Evolutionary conservation across 2,113 vertebrate genomes (phyloP).

Genomic region (Esox niger): DNA sequence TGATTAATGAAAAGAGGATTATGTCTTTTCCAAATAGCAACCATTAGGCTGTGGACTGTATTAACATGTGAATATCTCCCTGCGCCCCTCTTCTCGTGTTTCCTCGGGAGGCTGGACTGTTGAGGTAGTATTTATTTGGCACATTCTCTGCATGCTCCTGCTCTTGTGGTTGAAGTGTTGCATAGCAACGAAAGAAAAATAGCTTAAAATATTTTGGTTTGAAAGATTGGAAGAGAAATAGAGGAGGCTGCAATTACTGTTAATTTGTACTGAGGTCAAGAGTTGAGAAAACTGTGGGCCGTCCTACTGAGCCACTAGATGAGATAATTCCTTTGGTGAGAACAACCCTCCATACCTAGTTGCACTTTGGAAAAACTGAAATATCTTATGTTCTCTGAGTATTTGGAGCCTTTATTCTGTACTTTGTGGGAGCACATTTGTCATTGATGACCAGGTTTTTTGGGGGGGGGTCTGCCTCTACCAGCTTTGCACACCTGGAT

Average conservation of each 20-base stretch:
- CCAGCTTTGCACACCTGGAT: no score
- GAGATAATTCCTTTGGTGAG: no score
- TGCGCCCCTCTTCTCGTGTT: conserved; percentile 52
- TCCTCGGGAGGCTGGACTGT: conserved; percentile 49
- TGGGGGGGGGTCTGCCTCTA: no score
- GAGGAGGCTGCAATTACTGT: conserved; percentile 72
- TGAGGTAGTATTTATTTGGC: conserved; percentile 63
- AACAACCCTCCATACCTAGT: no score
- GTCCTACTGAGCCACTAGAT: conserved; percentile 55
- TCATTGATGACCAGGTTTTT: no score
- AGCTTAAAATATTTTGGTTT: conserved; percentile 76
- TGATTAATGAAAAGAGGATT: conserved; percentile 56
- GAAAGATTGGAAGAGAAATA: conserved; percentile 72
- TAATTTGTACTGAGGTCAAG: conserved; percentile 69
- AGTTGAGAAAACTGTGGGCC: conserved; percentile 62
- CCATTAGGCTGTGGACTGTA: not conserved
- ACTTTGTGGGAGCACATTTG: no score
- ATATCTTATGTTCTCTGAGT: no score
- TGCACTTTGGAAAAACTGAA: no score
- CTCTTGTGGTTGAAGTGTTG: conserved; percentile 71
- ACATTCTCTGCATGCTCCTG: conserved; percentile 67
- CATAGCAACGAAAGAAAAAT: conserved; percentile 74
- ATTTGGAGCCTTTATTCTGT: no score
- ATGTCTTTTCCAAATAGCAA: conserved; percentile 48
- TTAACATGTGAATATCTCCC: conserved; percentile 41